Evolutionary conservation across 2,888 invertebrate genomes (phyloP), one percentile per base, ranked within the genome.

Genomic region (Dexiosoma caninum): DNA sequence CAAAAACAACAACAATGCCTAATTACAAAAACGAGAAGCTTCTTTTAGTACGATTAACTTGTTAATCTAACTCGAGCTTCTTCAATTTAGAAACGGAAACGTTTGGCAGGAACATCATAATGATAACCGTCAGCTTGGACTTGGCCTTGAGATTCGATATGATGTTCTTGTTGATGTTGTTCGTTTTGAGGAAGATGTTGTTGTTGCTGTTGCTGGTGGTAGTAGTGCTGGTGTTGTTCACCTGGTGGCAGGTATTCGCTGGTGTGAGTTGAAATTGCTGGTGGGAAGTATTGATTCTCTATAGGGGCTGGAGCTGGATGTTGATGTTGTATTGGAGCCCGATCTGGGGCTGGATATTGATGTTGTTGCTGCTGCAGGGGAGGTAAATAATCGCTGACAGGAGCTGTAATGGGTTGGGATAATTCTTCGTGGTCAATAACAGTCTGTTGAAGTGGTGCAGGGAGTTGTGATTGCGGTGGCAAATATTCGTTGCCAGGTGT

Each of bases 11-110:
- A 35, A 53, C 46, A 5, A 23, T 21, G 23, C 12, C 0, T 37
- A 30, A 57, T 37, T 16, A 49, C 14, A 44, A 32, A 30, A 40
- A 35, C 12, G 67, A 40, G 53, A 12, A 21, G 7, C 12, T n/a
- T n/a, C n/a, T 12, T 21, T 12, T 21, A 9, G 10, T 9, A 30
- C 14, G 7, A 67, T 37, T 16, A 40, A 78, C 74, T 74, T 78
- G 74, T 74, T 75, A 78, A 75, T 78, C 75, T 78, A 78, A 79
- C 77, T 80, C 80, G 53, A 66, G 37, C n/a, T n/a, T n/a, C n/a
- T n/a, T 32, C 9, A 9, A 14, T 60, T 14, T 46, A 53, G 42
- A 69, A 78, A 76, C 77, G 76, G 40, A 69, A 79, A 74, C 77
- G 70, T 67, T 21, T 79, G 2, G 59, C 55, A 19, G 83, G 81